Conservation (phyloP, 2,113 vertebrate genomes). For the Megaptera novaeangliae region DNA sequence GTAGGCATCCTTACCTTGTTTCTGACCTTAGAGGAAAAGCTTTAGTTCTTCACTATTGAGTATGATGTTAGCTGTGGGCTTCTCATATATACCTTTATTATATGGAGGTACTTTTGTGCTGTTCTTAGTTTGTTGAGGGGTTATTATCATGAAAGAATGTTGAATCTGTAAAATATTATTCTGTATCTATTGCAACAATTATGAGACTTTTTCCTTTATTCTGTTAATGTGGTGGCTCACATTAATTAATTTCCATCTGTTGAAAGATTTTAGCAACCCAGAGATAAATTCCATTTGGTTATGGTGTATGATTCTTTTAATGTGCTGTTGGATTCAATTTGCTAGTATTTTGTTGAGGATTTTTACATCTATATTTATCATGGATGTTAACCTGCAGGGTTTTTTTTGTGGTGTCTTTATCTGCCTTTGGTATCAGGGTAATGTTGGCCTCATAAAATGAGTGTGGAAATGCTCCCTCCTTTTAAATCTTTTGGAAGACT, state of each 20-base stretch:
- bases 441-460: neutral
- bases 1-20: neutral
- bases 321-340: neutral
- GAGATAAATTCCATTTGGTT: neutral
- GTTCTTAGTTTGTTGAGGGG: neutral
- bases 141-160: neutral
- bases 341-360: neutral
- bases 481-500: neutral
- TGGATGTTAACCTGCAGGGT: neutral
- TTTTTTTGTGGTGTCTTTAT: neutral
- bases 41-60: neutral
- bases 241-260: neutral
- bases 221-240: neutral
- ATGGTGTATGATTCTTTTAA: neutral
- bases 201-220: neutral
- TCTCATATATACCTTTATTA: neutral
- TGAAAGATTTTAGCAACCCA: neutral
- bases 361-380: neutral
- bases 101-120: neutral
- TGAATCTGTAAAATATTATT: neutral
- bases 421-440: neutral
- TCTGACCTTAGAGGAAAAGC: neutral
- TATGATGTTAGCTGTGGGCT: neutral
- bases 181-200: neutral
- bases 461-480: neutral